phyloP scores from a whole-genome alignment of 2,113 vertebrate species.

The Epinephelus moara region DNA sequence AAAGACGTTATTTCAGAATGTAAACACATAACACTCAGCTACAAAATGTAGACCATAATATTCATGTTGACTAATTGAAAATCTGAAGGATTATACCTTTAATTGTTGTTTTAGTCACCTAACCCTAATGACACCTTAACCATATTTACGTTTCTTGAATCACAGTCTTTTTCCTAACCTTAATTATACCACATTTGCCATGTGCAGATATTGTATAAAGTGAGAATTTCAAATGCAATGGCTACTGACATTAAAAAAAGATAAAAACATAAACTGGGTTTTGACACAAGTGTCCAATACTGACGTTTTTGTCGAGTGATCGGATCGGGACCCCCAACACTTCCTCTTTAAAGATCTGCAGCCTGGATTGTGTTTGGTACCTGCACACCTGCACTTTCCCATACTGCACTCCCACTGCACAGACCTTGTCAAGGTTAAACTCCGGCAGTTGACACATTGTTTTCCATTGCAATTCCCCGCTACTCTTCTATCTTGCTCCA shows the following conservation, averaged over 20 bases:
- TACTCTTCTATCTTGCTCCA: constrained; percentile 73
- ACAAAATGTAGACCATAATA: not conserved
- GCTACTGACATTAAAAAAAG: not conserved
- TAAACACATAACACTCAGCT: too few species aligned
- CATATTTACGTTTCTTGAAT: not conserved
- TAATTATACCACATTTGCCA: not conserved
- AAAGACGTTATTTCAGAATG: not conserved
- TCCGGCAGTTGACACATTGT: constrained; percentile 71
- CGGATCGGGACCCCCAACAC: not conserved
- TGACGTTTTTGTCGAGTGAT: not conserved
- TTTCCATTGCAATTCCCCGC: constrained; percentile 78
- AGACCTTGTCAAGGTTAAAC: constrained; percentile 78
- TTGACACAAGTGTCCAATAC: not conserved
- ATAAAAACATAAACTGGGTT: not conserved
- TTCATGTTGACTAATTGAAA: not conserved
- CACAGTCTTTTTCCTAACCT: not conserved
- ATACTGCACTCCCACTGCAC: constrained; percentile 41
- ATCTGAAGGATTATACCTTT: not conserved
- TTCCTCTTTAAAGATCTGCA: not conserved
- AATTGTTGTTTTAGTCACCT: not conserved
- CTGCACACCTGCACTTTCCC: constrained; percentile 18
- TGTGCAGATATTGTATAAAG: not conserved
- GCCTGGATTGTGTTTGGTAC: not conserved
- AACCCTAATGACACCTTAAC: not conserved
- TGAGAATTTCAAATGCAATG: not conserved